Conservation (phyloP, 2,888 invertebrate species). For the Stomorhina lunata region DNA sequence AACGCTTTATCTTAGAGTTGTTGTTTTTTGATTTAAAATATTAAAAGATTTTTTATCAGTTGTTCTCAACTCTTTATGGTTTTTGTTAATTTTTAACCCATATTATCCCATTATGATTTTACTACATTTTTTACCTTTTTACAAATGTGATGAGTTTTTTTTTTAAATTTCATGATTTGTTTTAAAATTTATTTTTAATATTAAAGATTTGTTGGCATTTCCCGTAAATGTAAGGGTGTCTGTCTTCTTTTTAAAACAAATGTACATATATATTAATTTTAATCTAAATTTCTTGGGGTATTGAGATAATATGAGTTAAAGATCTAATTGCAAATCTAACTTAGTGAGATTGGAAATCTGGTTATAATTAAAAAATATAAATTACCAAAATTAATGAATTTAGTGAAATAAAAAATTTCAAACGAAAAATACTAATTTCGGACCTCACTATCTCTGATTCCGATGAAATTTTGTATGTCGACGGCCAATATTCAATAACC, state of each 20-base stretch:
- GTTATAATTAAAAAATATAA: too few relatives aligned
- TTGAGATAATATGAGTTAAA: slow-evolving; percentile 78
- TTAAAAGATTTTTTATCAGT: slow-evolving; percentile 38
- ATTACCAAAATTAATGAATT: too few relatives aligned
- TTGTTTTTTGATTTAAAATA: slow-evolving; percentile 41
- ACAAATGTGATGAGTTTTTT: background rate
- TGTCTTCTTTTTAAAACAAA: slow-evolving; percentile 26
- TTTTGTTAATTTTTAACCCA: slow-evolving; percentile 71
- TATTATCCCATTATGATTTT: slow-evolving; percentile 75
- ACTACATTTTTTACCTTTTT: too few relatives aligned
- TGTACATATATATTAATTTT: slow-evolving; percentile 18
- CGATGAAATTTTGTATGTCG: too few relatives aligned
- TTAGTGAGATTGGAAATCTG: background rate
- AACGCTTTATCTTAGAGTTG: slow-evolving; percentile 17
- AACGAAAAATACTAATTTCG: too few relatives aligned
- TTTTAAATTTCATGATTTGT: background rate
- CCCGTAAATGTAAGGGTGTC: slow-evolving; percentile 8
- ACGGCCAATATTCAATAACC: too few relatives aligned
- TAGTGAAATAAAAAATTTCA: too few relatives aligned
- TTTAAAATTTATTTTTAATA: slow-evolving; percentile 1
- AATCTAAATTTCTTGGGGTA: slow-evolving; percentile 24
- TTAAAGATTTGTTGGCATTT: slow-evolving; percentile 64
- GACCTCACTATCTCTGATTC: too few relatives aligned
- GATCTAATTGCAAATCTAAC: slow-evolving; percentile 13
- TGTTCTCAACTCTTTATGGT: background rate